These are phyloP conservation scores for Trichosurus vulpecula DNA, from an alignment of 2,797 vertebrate species.

Conservation along the genomic window DNA sequence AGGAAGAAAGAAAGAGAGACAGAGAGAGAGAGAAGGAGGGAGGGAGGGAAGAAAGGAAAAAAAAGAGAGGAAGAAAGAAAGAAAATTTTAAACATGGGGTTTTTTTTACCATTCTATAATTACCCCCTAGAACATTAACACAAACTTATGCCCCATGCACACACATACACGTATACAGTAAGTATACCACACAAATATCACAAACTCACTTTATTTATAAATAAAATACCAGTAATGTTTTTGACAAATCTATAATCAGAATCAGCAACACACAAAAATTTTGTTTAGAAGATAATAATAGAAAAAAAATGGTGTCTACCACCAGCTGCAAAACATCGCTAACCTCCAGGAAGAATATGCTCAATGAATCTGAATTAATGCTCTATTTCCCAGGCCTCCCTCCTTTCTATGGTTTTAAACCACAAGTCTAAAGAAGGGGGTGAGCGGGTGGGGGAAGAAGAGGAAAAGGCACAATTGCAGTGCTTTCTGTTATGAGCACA, in stretches of 20 bases:
- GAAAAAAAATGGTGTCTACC: not conserved
- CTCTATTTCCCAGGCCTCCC: not conserved
- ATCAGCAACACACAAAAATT: constrained; percentile 37
- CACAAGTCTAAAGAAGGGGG: not conserved
- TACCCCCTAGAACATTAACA: not conserved
- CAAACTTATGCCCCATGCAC: not conserved
- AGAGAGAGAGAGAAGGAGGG: too few relatives aligned
- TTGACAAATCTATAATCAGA: constrained; percentile 35
- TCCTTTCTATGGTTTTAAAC: not conserved
- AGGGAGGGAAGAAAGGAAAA: not conserved
- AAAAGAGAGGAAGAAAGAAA: not conserved
- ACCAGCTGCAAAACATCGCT: constrained; percentile 29
- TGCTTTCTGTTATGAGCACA: constrained; percentile 13
- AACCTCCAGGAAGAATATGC: constrained; percentile 45
- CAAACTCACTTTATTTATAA: constrained; percentile 28
- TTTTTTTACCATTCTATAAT: not conserved
- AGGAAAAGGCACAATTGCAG: not conserved
- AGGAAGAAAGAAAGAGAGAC: not conserved
- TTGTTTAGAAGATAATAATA: not conserved
- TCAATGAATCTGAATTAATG: constrained; percentile 59
- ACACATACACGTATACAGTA: constrained; percentile 1
- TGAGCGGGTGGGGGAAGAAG: not conserved
- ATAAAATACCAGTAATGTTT: constrained; percentile 29
- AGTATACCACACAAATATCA: constrained; percentile 30
- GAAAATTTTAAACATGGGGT: not conserved